phyloP scores from a whole-genome alignment of 2,113 vertebrate species.

The Oophaga pumilio region DNA sequence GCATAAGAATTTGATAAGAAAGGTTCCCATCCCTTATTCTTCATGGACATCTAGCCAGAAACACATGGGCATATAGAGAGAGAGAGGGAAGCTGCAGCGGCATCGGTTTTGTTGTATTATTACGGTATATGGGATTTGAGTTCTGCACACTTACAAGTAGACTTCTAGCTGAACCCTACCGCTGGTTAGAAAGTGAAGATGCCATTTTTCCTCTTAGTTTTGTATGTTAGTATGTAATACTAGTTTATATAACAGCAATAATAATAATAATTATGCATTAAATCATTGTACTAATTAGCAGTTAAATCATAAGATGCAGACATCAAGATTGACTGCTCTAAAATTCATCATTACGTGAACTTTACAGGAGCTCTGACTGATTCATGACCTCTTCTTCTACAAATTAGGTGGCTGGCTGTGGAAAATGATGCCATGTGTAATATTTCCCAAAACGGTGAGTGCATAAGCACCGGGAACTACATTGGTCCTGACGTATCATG shows the following conservation, averaged over 20 bases:
- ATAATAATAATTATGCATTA: not conserved
- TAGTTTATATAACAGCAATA: not conserved
- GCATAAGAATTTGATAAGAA: no score
- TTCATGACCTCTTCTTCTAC: not conserved
- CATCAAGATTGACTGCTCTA: not conserved
- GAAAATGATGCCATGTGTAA: slow-evolving; percentile 8
- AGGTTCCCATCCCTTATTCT: no score
- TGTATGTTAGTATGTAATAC: not conserved
- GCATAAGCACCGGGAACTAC: not conserved
- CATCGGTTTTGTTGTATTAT: no score
- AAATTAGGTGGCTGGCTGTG: not conserved
- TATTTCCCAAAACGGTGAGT: not conserved
- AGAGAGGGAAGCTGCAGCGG: not conserved
- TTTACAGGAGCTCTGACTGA: slow-evolving; percentile 8
- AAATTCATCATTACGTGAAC: not conserved
- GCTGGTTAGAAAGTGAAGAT: not conserved
- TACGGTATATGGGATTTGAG: not conserved
- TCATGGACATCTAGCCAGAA: no score
- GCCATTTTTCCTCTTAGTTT: not conserved
- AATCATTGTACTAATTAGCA: slow-evolving; percentile 51
- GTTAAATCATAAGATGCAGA: slow-evolving; percentile 44
- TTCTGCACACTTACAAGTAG: no score
- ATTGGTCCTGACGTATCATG: not conserved
- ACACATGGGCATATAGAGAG: not conserved
- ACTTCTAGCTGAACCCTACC: not conserved